Evolutionary conservation across 2,797 vertebrate species (phyloP).

Genomic region (Tenualosa ilisha): DNA sequence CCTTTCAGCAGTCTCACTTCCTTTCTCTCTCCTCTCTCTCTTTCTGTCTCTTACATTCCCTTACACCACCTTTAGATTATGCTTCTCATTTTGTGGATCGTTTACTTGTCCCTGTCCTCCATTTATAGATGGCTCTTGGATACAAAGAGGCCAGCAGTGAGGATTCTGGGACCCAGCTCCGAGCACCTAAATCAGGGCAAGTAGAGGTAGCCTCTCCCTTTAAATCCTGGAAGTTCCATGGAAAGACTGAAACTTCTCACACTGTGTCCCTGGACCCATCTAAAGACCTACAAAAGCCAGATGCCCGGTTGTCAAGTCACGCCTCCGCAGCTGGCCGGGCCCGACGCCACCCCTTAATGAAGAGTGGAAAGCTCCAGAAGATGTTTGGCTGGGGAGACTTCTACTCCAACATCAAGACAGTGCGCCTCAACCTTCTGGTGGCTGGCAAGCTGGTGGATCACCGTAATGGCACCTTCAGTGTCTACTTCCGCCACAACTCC

Average conservation of each 20-base stretch:
- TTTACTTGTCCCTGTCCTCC: background rate
- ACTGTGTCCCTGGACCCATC: slow-evolving; percentile 58
- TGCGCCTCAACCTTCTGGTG: slow-evolving; percentile 81
- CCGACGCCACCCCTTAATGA: slow-evolving; percentile 57
- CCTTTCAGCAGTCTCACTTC: slow-evolving; percentile 13
- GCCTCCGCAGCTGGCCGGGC: slow-evolving; percentile 32
- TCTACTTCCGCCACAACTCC: slow-evolving; percentile 82
- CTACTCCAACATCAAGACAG: slow-evolving; percentile 85
- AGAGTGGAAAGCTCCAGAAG: slow-evolving; percentile 70
- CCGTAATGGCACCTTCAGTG: slow-evolving; percentile 80
- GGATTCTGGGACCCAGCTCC: slow-evolving; percentile 51
- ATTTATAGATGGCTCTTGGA: slow-evolving; percentile 64
- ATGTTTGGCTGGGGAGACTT: slow-evolving; percentile 81
- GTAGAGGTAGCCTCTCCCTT: slow-evolving; percentile 26
- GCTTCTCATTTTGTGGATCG: background rate
- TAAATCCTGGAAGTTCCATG: slow-evolving; percentile 37
- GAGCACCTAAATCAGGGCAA: slow-evolving; percentile 38
- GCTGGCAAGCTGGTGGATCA: slow-evolving; percentile 83
- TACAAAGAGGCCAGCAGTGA: slow-evolving; percentile 57
- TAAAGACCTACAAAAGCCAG: background rate
- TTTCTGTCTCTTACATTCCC: background rate
- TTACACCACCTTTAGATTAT: background rate
- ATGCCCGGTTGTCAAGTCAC: background rate
- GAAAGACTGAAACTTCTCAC: slow-evolving; percentile 53
- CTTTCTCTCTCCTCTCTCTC: background rate